A percentile compares a stretch with the other conserved stretches of the same genome.
Conservation (phyloP, 2,888 invertebrate species). For the Aquatica leii region DNA sequence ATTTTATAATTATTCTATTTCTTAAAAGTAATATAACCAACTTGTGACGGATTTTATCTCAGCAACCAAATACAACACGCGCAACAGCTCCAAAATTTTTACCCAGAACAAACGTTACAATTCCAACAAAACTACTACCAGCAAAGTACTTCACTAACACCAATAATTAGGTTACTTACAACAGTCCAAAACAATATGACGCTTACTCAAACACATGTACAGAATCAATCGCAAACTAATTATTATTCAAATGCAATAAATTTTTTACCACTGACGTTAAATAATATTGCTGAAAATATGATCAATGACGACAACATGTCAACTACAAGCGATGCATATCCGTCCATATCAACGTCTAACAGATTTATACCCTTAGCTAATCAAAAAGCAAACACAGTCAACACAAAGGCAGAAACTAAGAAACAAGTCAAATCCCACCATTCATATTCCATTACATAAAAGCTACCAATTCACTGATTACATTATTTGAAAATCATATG, state of each 20-base stretch:
- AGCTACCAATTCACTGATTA: slow-evolving; percentile 15
- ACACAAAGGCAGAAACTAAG: not conserved
- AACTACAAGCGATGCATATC: not conserved
- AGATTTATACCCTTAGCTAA: not conserved
- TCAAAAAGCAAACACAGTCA: slow-evolving; percentile 6
- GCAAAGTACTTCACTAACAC: slow-evolving; percentile 12
- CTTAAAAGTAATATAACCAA: slow-evolving; percentile 15
- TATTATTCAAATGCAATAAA: not conserved
- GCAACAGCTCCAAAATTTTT: slow-evolving; percentile 4
- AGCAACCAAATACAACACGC: slow-evolving; percentile 16
- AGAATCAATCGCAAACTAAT: slow-evolving; percentile 1
- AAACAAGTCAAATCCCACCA: slow-evolving; percentile 8
- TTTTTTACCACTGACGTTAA: not conserved
- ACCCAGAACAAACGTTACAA: slow-evolving; percentile 11
- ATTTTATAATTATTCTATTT: slow-evolving; percentile 7
- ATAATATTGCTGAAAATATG: not conserved
- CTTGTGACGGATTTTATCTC: not conserved
- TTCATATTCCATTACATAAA: slow-evolving; percentile 13
- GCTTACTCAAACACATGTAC: not conserved
- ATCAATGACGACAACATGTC: not conserved
- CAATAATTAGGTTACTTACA: slow-evolving; percentile 10
- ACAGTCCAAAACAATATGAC: slow-evolving; percentile 16
- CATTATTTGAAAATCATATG: slow-evolving; percentile 4
- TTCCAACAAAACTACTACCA: slow-evolving; percentile 18
- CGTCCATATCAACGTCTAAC: not conserved